Percentiles rank a stretch among this genome's conserved stretches.
Conservation (phyloP, 1,140 invertebrate species). For the Drosophila kikkawai region DNA sequence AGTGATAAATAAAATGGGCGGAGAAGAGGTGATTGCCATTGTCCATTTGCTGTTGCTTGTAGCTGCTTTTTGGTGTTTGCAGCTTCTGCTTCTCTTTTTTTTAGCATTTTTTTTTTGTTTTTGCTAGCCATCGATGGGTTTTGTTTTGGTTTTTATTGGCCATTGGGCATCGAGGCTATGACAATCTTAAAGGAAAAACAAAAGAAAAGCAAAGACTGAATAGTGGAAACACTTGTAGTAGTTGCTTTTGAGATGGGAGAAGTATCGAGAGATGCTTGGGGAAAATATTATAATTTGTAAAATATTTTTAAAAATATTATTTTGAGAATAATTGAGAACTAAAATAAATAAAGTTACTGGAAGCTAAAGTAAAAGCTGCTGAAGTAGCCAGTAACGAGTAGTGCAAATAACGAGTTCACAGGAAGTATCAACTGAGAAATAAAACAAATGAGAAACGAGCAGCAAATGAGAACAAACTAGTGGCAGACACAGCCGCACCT, state of each 20-base stretch:
- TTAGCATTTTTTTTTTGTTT: background rate
- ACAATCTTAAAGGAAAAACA: background rate
- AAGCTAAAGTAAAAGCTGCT: background rate
- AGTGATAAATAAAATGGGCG: constrained; percentile 69
- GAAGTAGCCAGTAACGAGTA: background rate
- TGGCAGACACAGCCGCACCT: background rate
- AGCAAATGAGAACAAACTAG: background rate
- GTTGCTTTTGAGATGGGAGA: background rate
- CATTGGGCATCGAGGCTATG: background rate
- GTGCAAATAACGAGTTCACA: background rate
- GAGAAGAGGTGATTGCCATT: constrained; percentile 19
- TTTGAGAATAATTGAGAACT: too few relatives aligned
- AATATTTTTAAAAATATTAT: background rate
- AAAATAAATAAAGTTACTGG: background rate
- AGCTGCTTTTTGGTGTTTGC: constrained; percentile 3
- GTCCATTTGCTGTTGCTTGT: constrained; percentile 22
- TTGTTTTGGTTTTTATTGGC: constrained; percentile 9
- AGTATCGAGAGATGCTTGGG: background rate
- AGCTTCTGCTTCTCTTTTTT: constrained; percentile 7
- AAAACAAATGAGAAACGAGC: background rate
- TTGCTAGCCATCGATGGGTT: background rate
- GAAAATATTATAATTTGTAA: background rate
- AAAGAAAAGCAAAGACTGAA: background rate
- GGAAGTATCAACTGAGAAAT: too few relatives aligned
- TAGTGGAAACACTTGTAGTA: background rate